These are phyloP conservation scores for Aramus guarauna DNA, from an alignment of 2,113 vertebrate genomes.

Conservation along the genomic window DNA sequence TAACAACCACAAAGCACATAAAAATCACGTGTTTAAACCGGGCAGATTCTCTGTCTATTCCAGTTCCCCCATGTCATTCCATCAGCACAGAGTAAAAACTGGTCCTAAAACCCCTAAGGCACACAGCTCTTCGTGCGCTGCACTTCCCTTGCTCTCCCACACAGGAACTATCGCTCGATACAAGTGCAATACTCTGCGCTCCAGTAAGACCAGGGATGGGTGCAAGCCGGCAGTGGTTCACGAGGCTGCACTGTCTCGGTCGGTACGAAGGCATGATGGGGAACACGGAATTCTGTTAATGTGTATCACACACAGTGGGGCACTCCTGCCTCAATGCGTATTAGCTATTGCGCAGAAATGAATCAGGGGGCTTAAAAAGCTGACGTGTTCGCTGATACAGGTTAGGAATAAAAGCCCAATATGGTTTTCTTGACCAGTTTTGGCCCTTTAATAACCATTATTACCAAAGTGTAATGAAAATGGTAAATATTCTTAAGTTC, in stretches of 20 bases:
- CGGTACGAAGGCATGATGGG: background rate
- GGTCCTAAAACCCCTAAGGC: background rate
- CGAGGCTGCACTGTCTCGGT: background rate
- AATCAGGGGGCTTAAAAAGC: background rate
- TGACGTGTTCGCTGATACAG: background rate
- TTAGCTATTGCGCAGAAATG: background rate
- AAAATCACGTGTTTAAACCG: background rate
- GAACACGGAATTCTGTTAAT: background rate
- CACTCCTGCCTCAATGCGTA: background rate
- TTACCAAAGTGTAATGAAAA: background rate
- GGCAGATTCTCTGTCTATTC: background rate
- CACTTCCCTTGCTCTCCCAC: background rate
- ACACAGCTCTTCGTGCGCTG: background rate
- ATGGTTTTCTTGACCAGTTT: background rate
- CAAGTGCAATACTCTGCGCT: background rate
- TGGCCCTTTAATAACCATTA: background rate
- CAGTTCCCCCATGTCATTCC: background rate
- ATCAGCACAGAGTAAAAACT: background rate
- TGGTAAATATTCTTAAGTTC: background rate
- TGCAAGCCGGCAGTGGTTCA: background rate
- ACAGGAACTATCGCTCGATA: rapidly evolving
- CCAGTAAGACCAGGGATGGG: background rate
- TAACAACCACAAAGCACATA: background rate
- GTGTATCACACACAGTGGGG: rapidly evolving
- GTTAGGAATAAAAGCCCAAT: background rate